A percentile compares a stretch with the other conserved stretches of the same genome.
Conservation (phyloP, 2,888 invertebrate genomes). For the Drosophila ezoana region DNA sequence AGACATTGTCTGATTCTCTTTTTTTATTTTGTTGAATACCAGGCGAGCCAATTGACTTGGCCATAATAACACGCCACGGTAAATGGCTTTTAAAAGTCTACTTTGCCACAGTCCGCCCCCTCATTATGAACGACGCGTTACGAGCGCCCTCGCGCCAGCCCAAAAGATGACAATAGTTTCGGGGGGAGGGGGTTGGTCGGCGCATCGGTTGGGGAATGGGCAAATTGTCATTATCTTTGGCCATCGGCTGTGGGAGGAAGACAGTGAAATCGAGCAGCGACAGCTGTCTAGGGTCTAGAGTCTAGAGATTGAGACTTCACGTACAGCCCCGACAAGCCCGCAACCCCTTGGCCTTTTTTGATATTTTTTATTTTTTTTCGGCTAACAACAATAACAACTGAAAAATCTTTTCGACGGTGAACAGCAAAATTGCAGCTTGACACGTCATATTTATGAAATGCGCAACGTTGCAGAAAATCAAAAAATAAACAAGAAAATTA, state of each 20-base stretch:
- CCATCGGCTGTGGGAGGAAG: conserved; percentile 29
- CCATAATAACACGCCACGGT: conserved; percentile 76
- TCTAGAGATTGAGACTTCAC: conserved; percentile 39
- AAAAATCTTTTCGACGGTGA: conserved; percentile 39
- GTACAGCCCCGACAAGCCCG: background rate
- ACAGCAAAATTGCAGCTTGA: conserved; percentile 72
- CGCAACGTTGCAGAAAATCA: conserved; percentile 76
- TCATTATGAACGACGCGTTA: conserved; percentile 82
- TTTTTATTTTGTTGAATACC: conserved; percentile 45
- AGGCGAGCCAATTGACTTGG: conserved; percentile 76
- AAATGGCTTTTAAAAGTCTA: conserved; percentile 81
- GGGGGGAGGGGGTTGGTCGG: conserved; percentile 5
- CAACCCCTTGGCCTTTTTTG: conserved; percentile 12
- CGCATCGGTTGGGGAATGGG: conserved; percentile 29
- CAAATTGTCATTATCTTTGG: conserved; percentile 75
- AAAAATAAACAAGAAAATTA: conserved; percentile 71
- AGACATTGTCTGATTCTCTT: conserved; percentile 52
- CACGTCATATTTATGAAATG: conserved; percentile 80
- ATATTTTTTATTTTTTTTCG: conserved; percentile 48
- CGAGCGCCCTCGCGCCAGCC: conserved; percentile 63
- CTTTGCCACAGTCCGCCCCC: conserved; percentile 80
- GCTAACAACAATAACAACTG: conserved; percentile 39
- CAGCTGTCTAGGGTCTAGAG: conserved; percentile 36
- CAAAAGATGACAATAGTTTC: conserved; percentile 62
- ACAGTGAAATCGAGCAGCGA: conserved; percentile 23